Percentiles rank a stretch among this genome's conserved stretches.
These are phyloP conservation scores for Pollenia griseotomentosa DNA, from an alignment of 2,888 invertebrate genomes.

Conservation along the genomic window DNA sequence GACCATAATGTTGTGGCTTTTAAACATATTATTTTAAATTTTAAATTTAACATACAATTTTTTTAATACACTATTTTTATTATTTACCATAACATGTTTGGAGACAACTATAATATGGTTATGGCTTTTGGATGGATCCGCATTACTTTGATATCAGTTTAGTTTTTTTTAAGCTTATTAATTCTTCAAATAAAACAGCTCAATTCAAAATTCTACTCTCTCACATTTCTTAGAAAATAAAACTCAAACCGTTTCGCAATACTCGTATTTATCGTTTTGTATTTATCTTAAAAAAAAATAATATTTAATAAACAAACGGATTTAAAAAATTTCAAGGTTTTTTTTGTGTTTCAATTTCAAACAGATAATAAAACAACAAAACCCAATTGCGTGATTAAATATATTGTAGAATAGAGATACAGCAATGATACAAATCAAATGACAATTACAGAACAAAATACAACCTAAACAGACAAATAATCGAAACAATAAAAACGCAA, in stretches of 20 bases:
- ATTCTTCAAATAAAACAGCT: neutral
- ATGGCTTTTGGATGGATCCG: neutral
- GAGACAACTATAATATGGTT: too few species aligned
- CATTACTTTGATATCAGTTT: neutral
- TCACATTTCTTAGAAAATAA: conserved; percentile 8
- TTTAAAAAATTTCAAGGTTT: conserved; percentile 66
- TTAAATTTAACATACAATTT: too few species aligned
- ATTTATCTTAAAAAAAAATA: neutral
- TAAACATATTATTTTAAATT: too few species aligned
- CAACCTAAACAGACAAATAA: neutral
- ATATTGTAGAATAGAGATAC: conserved; percentile 52
- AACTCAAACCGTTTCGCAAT: neutral
- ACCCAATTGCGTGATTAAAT: conserved; percentile 68
- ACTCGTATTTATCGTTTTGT: neutral
- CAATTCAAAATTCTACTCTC: neutral
- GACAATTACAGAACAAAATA: conserved; percentile 48
- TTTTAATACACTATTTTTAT: too few species aligned
- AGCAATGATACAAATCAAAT: conserved; percentile 40
- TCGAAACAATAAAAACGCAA: conserved; percentile 18
- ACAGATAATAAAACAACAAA: conserved; percentile 7
- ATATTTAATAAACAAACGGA: conserved; percentile 55
- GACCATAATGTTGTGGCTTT: too few species aligned
- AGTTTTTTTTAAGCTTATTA: neutral
- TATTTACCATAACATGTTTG: too few species aligned
- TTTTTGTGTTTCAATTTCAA: conserved; percentile 30